Evolutionary conservation across 2,113 vertebrate genomes (phyloP).

Genomic region (Festucalex cinctus): DNA sequence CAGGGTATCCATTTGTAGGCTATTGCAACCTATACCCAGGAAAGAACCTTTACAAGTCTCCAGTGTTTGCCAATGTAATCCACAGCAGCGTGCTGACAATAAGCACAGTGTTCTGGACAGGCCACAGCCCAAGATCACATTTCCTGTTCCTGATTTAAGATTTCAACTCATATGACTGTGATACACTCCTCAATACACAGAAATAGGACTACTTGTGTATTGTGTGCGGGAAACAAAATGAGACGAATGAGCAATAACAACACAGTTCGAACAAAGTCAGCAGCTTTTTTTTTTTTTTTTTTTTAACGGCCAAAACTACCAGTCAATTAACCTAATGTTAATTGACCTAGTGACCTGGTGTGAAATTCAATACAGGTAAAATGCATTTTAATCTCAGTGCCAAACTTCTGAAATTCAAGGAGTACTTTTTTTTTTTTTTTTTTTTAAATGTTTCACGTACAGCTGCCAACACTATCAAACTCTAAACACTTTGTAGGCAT

Average conservation of each 20-base stretch:
- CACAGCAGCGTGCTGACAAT: constrained; percentile 56
- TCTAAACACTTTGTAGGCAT: no score
- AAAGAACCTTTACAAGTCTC: constrained; percentile 65
- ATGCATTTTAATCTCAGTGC: constrained; percentile 25
- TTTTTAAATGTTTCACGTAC: not conserved
- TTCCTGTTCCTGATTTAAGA: constrained; percentile 73
- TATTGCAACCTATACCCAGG: constrained; percentile 47
- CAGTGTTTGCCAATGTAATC: constrained; percentile 54
- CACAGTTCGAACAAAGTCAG: constrained; percentile 15
- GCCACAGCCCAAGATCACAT: constrained; percentile 61
- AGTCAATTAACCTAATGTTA: not conserved
- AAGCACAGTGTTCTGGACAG: constrained; percentile 60
- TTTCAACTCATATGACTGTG: constrained; percentile 64
- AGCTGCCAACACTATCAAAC: not conserved
- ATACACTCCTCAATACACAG: constrained; percentile 47
- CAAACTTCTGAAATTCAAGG: constrained; percentile 32
- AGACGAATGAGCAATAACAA: constrained; percentile 10
- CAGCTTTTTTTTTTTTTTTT: constrained; percentile 16
- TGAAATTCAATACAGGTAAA: not conserved
- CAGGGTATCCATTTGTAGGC: constrained; percentile 10
- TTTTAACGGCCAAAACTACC: not conserved
- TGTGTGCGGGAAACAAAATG: constrained; percentile 9
- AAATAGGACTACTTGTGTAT: constrained; percentile 25
- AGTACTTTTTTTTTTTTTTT: not conserved
- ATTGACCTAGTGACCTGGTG: not conserved